These are phyloP conservation scores for Pteromalus puparum DNA, from an alignment of 1,140 invertebrate species.

Conservation along the genomic window DNA sequence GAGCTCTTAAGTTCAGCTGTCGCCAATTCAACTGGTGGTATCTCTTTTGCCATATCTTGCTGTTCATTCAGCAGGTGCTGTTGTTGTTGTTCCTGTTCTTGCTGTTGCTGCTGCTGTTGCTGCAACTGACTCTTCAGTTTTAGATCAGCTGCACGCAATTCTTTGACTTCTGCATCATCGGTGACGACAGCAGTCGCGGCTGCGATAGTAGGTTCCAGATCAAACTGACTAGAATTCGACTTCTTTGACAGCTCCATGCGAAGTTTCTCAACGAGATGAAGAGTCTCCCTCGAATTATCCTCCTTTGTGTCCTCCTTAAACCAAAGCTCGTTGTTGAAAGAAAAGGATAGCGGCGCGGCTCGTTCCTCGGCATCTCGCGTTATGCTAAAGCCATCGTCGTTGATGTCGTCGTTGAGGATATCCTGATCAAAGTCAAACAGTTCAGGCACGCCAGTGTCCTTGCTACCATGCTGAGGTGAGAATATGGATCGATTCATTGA, in stretches of 20 bases:
- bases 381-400: slow-evolving; percentile 80
- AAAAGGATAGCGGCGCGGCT: slow-evolving; percentile 78
- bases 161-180: slow-evolving; percentile 59
- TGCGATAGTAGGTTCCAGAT: slow-evolving; percentile 63
- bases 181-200: slow-evolving; percentile 34
- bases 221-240: slow-evolving; percentile 74
- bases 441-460: slow-evolving; percentile 78
- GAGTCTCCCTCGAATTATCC: slow-evolving; percentile 83
- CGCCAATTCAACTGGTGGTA: slow-evolving; percentile 14
- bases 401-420: slow-evolving; percentile 78
- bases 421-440: slow-evolving; percentile 83
- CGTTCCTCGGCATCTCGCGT: slow-evolving; percentile 78
- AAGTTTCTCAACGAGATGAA: slow-evolving; percentile 87
- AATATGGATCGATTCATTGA: slow-evolving; percentile 80
- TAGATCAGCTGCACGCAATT: background rate
- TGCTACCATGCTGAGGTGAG: slow-evolving; percentile 80
- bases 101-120: background rate
- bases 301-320: slow-evolving; percentile 88
- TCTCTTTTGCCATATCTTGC: background rate
- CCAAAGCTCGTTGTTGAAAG: slow-evolving; percentile 80
- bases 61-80: slow-evolving; percentile 37
- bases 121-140: slow-evolving; percentile 37
- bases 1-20: slow-evolving; percentile 21
- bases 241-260: slow-evolving; percentile 82
- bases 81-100: slow-evolving; percentile 25